Evolutionary conservation across 2,797 vertebrate species (phyloP).

Genomic region (Ficedula albicollis): DNA sequence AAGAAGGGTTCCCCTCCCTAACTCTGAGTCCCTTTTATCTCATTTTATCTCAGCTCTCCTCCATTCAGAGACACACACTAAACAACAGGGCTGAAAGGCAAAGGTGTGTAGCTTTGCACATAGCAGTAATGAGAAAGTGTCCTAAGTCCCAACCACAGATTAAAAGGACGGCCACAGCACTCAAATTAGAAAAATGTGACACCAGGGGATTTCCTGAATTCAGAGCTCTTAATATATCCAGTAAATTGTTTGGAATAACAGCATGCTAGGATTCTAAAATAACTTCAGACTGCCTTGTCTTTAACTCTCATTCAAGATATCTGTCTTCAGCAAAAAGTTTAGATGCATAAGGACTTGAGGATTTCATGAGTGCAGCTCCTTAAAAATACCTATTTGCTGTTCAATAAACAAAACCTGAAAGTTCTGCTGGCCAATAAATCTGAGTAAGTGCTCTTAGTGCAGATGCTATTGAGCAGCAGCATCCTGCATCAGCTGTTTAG

Average conservation of each 20-base stretch:
- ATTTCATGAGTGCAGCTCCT: neutral
- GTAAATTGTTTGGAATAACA: neutral
- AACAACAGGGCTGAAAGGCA: neutral
- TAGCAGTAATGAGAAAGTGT: neutral
- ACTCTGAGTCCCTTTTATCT: neutral
- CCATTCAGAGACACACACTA: neutral
- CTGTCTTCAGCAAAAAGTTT: neutral
- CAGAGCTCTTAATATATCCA: neutral
- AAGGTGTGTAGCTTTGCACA: neutral
- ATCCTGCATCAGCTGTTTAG: slow-evolving; percentile 28
- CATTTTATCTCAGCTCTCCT: neutral
- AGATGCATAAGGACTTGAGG: neutral
- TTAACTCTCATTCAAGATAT: neutral
- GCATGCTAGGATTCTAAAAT: neutral
- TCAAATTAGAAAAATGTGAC: neutral
- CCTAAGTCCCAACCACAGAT: neutral
- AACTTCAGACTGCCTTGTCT: neutral
- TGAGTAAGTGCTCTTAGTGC: slow-evolving; percentile 9
- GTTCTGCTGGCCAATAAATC: neutral
- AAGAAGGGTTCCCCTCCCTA: neutral
- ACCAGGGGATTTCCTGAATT: neutral
- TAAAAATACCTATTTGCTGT: neutral
- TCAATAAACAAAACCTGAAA: neutral
- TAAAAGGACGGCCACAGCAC: neutral
- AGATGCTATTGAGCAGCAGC: neutral